Evolutionary conservation across 1,140 invertebrate genomes (phyloP).

Genomic region (Zeugodacus cucurbitae): DNA sequence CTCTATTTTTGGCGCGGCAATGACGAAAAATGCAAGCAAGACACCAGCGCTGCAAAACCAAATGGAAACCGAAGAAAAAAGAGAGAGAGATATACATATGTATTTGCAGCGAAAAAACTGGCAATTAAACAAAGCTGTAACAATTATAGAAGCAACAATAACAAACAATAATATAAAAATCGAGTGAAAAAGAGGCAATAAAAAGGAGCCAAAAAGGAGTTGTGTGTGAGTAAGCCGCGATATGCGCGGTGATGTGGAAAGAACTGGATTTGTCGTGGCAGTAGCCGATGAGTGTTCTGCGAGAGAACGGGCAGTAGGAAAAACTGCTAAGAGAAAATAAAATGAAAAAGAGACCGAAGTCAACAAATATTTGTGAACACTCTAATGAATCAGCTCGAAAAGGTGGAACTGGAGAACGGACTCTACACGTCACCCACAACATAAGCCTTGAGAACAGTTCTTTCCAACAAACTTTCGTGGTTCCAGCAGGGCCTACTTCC

Average conservation of each 20-base stretch:
- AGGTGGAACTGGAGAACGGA: too few relatives aligned
- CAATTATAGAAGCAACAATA: slow-evolving; percentile 20
- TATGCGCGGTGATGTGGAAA: neutral
- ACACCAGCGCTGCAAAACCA: neutral
- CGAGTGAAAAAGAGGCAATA: neutral
- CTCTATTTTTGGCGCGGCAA: neutral
- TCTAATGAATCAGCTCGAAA: too few relatives aligned
- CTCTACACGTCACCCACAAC: too few relatives aligned
- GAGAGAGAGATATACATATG: too few relatives aligned
- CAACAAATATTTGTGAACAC: neutral
- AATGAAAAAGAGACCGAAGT: neutral
- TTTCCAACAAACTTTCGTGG: neutral
- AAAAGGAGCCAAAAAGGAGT: slow-evolving; percentile 2
- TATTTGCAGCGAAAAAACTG: neutral
- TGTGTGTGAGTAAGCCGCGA: neutral
- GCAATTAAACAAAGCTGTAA: slow-evolving; percentile 23
- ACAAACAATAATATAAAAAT: neutral
- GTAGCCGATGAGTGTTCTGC: neutral
- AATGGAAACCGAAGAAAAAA: neutral
- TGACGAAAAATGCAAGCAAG: slow-evolving; percentile 5
- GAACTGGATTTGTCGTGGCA: neutral
- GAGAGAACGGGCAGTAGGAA: neutral
- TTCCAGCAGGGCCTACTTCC: neutral
- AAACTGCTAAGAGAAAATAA: neutral
- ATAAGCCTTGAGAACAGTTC: neutral